phyloP scores from a whole-genome alignment of 2,113 vertebrate genomes.

The Garra rufa region DNA sequence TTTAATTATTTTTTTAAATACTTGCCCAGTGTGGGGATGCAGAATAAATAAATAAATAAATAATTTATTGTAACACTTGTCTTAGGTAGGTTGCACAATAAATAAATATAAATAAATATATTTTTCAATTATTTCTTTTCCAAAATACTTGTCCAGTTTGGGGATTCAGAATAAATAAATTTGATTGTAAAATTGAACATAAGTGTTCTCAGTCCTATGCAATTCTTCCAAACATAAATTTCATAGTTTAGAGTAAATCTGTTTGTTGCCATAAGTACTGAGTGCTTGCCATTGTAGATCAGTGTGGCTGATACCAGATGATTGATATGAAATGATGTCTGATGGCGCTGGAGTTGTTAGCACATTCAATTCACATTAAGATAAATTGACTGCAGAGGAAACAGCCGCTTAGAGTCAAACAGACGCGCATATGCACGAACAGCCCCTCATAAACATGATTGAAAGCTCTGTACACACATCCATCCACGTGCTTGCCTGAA shows the following conservation, averaged over 20 bases:
- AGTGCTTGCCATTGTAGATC: slow-evolving; percentile 35
- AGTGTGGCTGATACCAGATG: slow-evolving; percentile 32
- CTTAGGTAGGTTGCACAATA: no score
- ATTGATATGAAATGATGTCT: slow-evolving; percentile 53
- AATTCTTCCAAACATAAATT: background rate
- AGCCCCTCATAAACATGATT: slow-evolving; percentile 54
- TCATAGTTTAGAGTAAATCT: slow-evolving; percentile 12
- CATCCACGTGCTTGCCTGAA: slow-evolving; percentile 46
- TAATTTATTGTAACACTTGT: no score
- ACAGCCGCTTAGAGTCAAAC: slow-evolving; percentile 44
- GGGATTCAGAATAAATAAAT: no score
- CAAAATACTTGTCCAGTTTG: no score
- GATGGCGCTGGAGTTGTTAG: slow-evolving; percentile 43
- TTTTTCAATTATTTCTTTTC: no score
- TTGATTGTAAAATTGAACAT: background rate
- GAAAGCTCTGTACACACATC: slow-evolving; percentile 62
- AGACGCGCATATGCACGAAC: slow-evolving; percentile 29
- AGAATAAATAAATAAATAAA: no score
- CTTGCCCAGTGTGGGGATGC: no score
- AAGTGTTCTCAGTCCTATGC: background rate
- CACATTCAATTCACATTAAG: slow-evolving; percentile 55
- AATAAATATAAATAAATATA: no score
- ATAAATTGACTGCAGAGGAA: slow-evolving; percentile 52
- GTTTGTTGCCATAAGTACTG: slow-evolving; percentile 18
- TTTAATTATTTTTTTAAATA: no score